Evolutionary conservation across 2,888 invertebrate species (phyloP), one percentile per base, ranked within the genome.

Genomic region (Hoplodrina blanda): DNA sequence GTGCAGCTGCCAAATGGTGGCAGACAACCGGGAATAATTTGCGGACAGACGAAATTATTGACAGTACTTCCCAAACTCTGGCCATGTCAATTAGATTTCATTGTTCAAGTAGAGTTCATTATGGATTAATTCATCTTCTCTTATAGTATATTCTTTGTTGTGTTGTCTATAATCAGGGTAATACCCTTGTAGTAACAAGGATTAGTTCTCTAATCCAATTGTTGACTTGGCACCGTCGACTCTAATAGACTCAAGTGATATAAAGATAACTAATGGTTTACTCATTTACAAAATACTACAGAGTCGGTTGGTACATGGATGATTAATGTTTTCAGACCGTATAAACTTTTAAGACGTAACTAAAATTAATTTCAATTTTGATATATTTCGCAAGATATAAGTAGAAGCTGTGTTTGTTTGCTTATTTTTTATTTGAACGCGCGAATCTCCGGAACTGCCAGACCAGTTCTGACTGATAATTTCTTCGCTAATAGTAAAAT

Each of bases 151-250:
- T 56, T 10, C 20, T 50, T 20, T 66, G 59, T 76, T 71, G 25
- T 67, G 53, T 57, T 57, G 44, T 50, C 17, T 60, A 53, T 78
- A 70, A 78, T 78, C 68, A 57, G 53, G 54, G 49, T 75, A 69
- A 81, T 66, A 71, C 41, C 60, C 30, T 59, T 72, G 56, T 70
- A 62, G 60, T 60, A 67, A 73, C 46, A 25, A 15, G 37, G 80
- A 71, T 80, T 77, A 83, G 19, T 55, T 63, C 53, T 57, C 25
- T 77, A 71, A 80, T 80, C 70, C 64, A 52, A 62, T 78, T 75
- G 64, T 69, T 67, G 49, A 67, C 73, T 70, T 25, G 33, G 61
- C 60, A 53, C 59, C 52, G 60, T 71, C 37, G 52, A 54, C 62
- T 44, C 25, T 25, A 60, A 69, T 72, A 72, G 53, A 62, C 37